A percentile compares a stretch with the other conserved stretches of the same genome.
Conservation (phyloP, 1,140 invertebrate genomes). For the Micrasema longulum region DNA sequence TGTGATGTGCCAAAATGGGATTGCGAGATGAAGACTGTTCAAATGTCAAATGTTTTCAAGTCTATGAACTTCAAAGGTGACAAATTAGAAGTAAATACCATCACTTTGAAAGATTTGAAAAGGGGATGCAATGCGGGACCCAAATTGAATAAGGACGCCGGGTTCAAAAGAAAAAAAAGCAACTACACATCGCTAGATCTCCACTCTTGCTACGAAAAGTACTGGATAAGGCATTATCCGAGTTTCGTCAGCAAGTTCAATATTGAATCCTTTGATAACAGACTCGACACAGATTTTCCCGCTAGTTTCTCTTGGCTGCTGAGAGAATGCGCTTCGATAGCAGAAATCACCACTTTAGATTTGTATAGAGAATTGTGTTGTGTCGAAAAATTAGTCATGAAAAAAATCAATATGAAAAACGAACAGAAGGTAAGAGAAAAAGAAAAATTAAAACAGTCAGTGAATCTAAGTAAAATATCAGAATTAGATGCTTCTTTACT, state of each 20-base stretch:
- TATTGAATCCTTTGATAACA: conserved; percentile 53
- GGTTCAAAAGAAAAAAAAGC: conserved; percentile 12
- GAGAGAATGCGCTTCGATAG: conserved; percentile 63
- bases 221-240: conserved; percentile 57
- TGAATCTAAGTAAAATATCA: neutral
- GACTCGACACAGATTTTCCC: conserved; percentile 63
- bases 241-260: conserved; percentile 46
- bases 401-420: neutral
- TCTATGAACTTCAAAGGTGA: conserved; percentile 3
- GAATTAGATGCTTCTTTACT: no score
- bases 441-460: neutral
- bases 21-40: neutral
- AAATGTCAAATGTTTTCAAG: neutral
- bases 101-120: conserved; percentile 8
- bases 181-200: conserved; percentile 31
- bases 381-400: conserved; percentile 56
- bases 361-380: conserved; percentile 65
- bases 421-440: neutral
- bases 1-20: conserved; percentile 17
- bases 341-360: conserved; percentile 61
- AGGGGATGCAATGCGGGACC: neutral
- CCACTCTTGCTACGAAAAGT: conserved; percentile 58
- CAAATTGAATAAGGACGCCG: neutral
- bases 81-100: neutral
- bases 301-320: conserved; percentile 68